A percentile compares a stretch with the other conserved stretches of the same genome.
Conservation (phyloP, 2,113 vertebrate genomes). For the Macroglossus sobrinus region DNA sequence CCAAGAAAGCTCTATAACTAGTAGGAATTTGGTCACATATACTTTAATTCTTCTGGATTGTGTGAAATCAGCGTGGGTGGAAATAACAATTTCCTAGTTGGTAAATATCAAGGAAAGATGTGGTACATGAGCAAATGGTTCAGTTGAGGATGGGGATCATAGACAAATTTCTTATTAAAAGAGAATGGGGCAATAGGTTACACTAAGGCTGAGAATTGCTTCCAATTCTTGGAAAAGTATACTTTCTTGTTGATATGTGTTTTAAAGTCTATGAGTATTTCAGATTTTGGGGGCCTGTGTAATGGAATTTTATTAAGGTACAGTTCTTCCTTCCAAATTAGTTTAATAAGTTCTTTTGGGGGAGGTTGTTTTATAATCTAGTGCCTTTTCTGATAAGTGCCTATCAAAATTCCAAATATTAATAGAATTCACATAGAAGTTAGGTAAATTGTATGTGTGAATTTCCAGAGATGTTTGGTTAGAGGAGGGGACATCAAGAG, state of each 20-base stretch:
- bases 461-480: neutral
- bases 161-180: neutral
- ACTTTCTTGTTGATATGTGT: neutral
- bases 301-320: neutral
- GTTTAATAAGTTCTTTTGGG: neutral
- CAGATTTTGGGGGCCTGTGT: neutral
- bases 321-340: neutral
- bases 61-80: neutral
- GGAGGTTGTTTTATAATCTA: neutral
- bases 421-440: neutral
- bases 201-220: neutral
- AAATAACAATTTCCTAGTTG: neutral
- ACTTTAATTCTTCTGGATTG: neutral
- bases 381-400: neutral
- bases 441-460: neutral
- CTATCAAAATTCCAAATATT: neutral
- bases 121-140: neutral
- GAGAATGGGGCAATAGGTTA: neutral
- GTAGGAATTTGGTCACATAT: neutral
- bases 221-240: neutral
- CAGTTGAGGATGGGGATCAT: neutral
- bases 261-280: neutral
- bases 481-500: rapidly evolving
- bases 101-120: neutral
- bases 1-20: neutral